Evolutionary conservation across 37 sponge, comb jelly and placozoan species (phyloP).

Genomic region (Spongilla lacustris): DNA sequence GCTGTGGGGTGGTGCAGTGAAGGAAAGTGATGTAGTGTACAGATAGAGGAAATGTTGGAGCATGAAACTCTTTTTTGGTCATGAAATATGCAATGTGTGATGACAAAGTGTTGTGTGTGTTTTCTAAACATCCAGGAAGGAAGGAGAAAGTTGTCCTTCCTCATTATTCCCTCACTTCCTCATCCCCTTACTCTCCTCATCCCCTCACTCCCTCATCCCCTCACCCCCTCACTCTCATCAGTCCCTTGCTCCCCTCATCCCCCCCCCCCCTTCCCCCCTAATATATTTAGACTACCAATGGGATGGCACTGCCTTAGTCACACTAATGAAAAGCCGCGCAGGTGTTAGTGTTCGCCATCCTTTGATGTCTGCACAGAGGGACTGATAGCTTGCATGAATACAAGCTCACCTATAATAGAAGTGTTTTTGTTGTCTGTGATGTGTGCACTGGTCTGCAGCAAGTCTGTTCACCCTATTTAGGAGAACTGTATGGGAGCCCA

Average conservation of each 20-base stretch:
- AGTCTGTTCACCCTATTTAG: neutral
- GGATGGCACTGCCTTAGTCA: too few relatives aligned
- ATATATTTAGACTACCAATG: too few relatives aligned
- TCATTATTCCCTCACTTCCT: neutral
- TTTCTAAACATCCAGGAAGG: too few relatives aligned
- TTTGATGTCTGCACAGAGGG: neutral
- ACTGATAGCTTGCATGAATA: neutral
- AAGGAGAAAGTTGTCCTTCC: too few relatives aligned
- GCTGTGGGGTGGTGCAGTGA: too few relatives aligned
- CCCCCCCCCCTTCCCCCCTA: neutral
- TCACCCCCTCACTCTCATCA: neutral
- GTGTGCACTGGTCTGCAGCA: neutral
- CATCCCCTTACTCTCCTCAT: conserved; percentile 28
- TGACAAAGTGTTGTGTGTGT: too few relatives aligned
- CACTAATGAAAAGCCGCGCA: neutral
- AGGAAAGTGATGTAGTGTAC: too few relatives aligned
- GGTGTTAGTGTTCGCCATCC: neutral
- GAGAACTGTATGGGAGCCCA: too few relatives aligned
- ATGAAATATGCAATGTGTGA: too few relatives aligned
- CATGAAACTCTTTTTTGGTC: too few relatives aligned
- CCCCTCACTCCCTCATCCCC: conserved; percentile 6
- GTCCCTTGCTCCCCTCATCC: neutral
- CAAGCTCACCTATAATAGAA: neutral
- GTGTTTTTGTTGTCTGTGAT: neutral
- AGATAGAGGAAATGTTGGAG: too few relatives aligned